These are phyloP conservation scores for Eulemur albifrons DNA, from an alignment of 2,797 vertebrate species.

Conservation along the genomic window DNA sequence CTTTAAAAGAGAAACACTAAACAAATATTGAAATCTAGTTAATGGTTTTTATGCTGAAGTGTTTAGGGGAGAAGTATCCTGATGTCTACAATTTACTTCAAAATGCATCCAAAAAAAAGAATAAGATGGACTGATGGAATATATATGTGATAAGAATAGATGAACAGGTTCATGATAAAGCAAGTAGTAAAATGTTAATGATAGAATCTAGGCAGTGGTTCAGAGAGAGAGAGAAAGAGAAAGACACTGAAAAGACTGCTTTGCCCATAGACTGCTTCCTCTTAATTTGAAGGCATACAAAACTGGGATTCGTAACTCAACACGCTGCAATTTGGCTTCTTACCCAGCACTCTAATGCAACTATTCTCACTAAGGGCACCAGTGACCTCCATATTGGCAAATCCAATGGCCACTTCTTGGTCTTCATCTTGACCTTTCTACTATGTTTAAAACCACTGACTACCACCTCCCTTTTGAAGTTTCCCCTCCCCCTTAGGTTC, in stretches of 20 bases:
- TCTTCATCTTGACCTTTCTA: background rate
- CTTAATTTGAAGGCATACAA: background rate
- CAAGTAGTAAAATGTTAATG: background rate
- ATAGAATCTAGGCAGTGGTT: background rate
- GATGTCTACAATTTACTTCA: background rate
- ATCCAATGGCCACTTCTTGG: background rate
- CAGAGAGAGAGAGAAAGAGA: background rate
- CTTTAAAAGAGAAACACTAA: background rate
- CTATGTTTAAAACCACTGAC: background rate
- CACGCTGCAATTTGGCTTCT: background rate
- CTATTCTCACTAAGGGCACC: slow-evolving; percentile 8
- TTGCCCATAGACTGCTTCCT: background rate
- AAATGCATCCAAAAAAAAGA: background rate
- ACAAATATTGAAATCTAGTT: background rate
- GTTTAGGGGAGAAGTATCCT: background rate
- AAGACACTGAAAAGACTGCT: background rate
- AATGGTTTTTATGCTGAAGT: background rate
- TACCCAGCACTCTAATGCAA: background rate
- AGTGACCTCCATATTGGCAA: background rate
- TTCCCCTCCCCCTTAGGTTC: background rate
- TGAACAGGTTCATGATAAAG: background rate
- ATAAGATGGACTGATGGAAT: background rate
- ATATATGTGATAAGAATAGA: background rate
- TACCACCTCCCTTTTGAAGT: background rate
- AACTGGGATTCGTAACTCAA: background rate